Evolutionary conservation across 2,113 vertebrate species (phyloP), one percentile per base, ranked within the genome.

Genomic region (Dinomys branickii): DNA sequence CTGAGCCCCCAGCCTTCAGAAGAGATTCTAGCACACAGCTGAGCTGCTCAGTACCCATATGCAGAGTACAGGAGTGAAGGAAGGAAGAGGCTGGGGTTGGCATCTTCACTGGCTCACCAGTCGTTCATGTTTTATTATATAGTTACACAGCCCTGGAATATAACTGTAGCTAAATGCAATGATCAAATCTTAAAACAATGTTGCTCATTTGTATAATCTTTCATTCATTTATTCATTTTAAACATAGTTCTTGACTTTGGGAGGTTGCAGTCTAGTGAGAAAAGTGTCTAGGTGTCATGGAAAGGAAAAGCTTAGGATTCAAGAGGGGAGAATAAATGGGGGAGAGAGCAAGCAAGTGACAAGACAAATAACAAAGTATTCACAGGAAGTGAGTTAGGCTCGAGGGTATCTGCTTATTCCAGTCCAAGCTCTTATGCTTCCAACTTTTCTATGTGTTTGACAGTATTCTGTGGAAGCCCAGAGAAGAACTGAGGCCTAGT

Each of bases 191-290:
- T 85, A 75, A 93, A 88, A 81, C 7, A 61, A 1, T 84, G 2
- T 80, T 61, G 52, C 47, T 81, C 41, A 86, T 69, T 82, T 80
- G 17, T 38, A 52, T 44, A 81, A 7, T 67, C 30, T 87, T 95
- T 86, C 58, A 92, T 73, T 16, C n/a, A 77, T 50, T 88, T 81
- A 83, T 58, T 77, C 16, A 94, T 85, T 77, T 95, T n/a, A 87
- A 91, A 87, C 13, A 35, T 28, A 63, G 22, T 63, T 93, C 82
- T 92, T 90, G 52, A 28, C 47, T 84, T 82, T 75, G 7, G 7
- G 33, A 89, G 33, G 6, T 84, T 83, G 67, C 44, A 78, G 61
- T 85, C 26, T 84, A 58, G 4, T 44, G 3, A 13, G 14, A 38
- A 91, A 93, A 38, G 81, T 52, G 59, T 90, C 28, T 81, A 86